Conservation (phyloP, 2,113 vertebrate species). For the Entelurus aequoreus region DNA sequence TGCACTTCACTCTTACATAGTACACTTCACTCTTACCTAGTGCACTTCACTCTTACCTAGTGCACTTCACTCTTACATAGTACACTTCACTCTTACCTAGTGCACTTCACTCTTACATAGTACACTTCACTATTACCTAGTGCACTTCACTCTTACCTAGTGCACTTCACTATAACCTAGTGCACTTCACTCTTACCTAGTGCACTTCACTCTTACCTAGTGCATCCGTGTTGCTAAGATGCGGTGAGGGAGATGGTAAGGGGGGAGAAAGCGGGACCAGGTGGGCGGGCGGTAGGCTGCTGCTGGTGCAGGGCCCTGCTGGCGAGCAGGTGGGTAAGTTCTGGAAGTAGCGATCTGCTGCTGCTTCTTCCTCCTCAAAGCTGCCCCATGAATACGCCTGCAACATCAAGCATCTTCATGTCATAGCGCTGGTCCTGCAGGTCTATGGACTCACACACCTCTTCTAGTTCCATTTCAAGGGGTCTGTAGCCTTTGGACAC, state of each 20-base stretch:
- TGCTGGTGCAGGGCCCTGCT: slow-evolving; percentile 70
- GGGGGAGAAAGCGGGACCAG: slow-evolving; percentile 34
- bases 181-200: slow-evolving; percentile 43
- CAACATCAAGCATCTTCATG: not conserved
- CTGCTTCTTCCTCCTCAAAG: slow-evolving; percentile 94
- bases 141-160: slow-evolving; percentile 54
- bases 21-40: slow-evolving; percentile 60
- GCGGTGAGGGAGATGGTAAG: slow-evolving; percentile 56
- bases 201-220: slow-evolving; percentile 46
- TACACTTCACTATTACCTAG: too few relatives aligned
- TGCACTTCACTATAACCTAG: not conserved
- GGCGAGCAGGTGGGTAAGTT: slow-evolving; percentile 82
- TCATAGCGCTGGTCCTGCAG: not conserved
- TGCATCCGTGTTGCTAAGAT: slow-evolving; percentile 65
- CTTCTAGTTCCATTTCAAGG: slow-evolving; percentile 88
- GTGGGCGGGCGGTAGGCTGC: slow-evolving; percentile 11
- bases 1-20: too few relatives aligned
- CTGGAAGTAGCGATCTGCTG: slow-evolving; percentile 91
- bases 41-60: slow-evolving; percentile 54
- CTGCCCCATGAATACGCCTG: slow-evolving; percentile 76
- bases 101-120: too few relatives aligned
- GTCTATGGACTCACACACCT: slow-evolving; percentile 74
- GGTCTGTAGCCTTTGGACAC: slow-evolving; percentile 95
- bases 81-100: slow-evolving; percentile 60
- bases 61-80: too few relatives aligned